phyloP scores from a whole-genome alignment of 2,797 vertebrate species.

The Mormyrus proboscirostris region DNA sequence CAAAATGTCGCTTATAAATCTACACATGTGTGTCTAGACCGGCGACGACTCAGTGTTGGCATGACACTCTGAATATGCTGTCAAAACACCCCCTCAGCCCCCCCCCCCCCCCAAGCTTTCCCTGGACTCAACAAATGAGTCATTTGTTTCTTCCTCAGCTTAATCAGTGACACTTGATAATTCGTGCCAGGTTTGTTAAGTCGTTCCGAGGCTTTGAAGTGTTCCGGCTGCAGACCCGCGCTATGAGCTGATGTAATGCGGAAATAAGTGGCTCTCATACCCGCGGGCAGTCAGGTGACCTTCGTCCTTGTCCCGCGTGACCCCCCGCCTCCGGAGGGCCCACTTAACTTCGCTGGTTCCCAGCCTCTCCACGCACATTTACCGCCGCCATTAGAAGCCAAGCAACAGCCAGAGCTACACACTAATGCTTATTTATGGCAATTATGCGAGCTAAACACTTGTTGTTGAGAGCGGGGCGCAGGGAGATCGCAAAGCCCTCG shows the following conservation, averaged over 20 bases:
- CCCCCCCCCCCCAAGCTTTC: background rate
- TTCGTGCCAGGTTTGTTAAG: constrained; percentile 13
- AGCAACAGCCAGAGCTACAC: constrained; percentile 23
- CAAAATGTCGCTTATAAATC: background rate
- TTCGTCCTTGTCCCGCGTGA: constrained; percentile 25
- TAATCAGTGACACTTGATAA: constrained; percentile 8
- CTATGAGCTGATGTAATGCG: constrained; percentile 1
- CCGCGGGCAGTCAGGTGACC: constrained; percentile 11
- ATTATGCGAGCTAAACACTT: background rate
- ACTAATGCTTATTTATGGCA: background rate
- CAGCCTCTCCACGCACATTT: constrained; percentile 14
- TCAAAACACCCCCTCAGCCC: background rate
- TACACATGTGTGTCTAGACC: background rate
- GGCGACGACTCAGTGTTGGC: background rate
- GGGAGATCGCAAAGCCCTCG: background rate
- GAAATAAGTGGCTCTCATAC: constrained; percentile 20
- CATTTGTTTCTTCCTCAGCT: background rate
- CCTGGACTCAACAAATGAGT: constrained; percentile 1
- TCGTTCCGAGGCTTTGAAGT: background rate
- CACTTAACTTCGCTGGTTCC: constrained; percentile 24
- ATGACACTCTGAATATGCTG: constrained; percentile 1
- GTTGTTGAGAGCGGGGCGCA: background rate
- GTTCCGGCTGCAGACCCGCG: background rate
- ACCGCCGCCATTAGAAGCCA: background rate
- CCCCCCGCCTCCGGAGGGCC: background rate